Base-by-base conservation (phyloP, 2,888 invertebrate genomes). In the Masnerella sp. region DNA sequence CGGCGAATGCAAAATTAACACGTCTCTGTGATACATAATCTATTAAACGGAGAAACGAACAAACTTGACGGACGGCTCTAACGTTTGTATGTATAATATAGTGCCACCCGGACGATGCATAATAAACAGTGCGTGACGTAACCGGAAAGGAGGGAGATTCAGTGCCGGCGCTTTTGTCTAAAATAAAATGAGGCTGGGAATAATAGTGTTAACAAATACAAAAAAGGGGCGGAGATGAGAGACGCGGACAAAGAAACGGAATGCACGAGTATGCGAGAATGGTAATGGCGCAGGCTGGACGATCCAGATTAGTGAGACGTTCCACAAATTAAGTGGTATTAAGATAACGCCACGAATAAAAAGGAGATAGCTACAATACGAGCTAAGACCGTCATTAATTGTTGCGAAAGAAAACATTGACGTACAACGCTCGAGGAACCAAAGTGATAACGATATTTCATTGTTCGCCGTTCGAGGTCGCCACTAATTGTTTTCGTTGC, bases 291-390 rank as follows among this genome's bases (percentile, higher is more conserved):
- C 12, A 43, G 52, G 51, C 43, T 59, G 58, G 38, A 65, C 64
- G 52, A 65, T 71, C 34, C 52, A 71, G 65, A 71, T 71, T 65
- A 65, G 59, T 28, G 45, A 71, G 45, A 71, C 65, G 65, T 40
- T 65, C 70, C 64, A 64, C 71, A 71, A 71, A 71, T 71, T 71
- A 71, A 71, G 64, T 59, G 59, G 65, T 56, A 71, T 65, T 52
- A 71, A 71, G 71, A 65, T 65, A 59, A 65, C 56, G 52, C 22
- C 14, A 34, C 18, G 38, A 59, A 34, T 59, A 65, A 58, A 72
- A 72, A 61, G 43, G 36, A 72, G 54, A 70, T 56, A 32, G 34
- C 42, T 25, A 71, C 59, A 64, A 71, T 64, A 51, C 56, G 47
- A 71, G 25, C 32, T 59, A 65, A 65, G 65, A 59, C 36, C 38